Evolutionary conservation across 2,888 invertebrate genomes (phyloP), one percentile per base, ranked within the genome.

Genomic region (Eulithis prunata): DNA sequence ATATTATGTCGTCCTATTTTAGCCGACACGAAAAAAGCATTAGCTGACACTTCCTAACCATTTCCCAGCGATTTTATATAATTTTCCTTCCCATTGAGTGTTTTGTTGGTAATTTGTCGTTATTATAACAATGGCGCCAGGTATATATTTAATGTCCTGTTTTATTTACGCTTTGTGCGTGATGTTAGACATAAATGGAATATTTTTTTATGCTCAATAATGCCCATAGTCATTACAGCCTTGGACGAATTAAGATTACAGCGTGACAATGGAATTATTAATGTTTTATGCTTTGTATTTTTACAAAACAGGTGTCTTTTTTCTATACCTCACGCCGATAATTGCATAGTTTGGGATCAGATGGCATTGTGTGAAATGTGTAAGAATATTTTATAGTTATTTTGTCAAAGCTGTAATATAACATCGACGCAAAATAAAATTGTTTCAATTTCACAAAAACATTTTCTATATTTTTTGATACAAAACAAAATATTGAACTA

Each of bases 11-110:
- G 21, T 47, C 49, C 54, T n/a, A 28, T 47, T 55, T 61, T 55
- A 55, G 61, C 49, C n/a, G 55, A 61, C 61, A 61, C 61, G 61
- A 61, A 61, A 55, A 61, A 61, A 49, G 55, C 61, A 55, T 61
- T 61, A 61, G 52, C 28, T 51, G 58, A 49, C 58, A 51, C 28
- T 52, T 41, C 28, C 59, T 21, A 59, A 32, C 66, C 62, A 65
- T 67, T 67, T 59, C 41, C 46, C n/a, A 54, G 62, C 62, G 55
- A 64, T 70, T 64, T 60, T 60, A 64, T 60, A 62, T 64, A 67
- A 70, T 70, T 70, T 62, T 54, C 53, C 62, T 67, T 60, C 47
- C 64, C 59, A 59, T 49, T 52, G 52, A 43, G 28, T 43, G 41
- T 52, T 59, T 52, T 59, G 59, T 43, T 52, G 28, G 53, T 53